Evolutionary conservation across 2,113 vertebrate genomes (phyloP), one percentile per base, ranked within the genome.

Genomic region (Eublepharis macularius): DNA sequence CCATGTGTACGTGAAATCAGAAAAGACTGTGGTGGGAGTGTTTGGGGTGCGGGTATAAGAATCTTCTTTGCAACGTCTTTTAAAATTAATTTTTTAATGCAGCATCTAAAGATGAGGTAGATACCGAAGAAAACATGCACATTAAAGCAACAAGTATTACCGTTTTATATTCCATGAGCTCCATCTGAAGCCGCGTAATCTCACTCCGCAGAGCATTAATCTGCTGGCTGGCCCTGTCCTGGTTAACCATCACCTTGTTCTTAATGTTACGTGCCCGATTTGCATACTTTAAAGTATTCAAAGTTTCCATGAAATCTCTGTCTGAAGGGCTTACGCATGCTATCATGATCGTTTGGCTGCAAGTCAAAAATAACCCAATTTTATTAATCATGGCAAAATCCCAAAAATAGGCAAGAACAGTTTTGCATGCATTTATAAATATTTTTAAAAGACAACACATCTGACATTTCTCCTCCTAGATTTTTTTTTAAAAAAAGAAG

Each of bases 261-360:
- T 99, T 99, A 91, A 99, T 99, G 96, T 99, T 99, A 29, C 99
- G 96, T 0, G 99, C 99, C 13, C 99, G 95, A 92, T 99, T 99
- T 49, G 99, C 99, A 1, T 99, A 99, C 88, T 99, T 99, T 0
- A 99, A 77, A 0, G 98, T 97, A 96, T 99, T 99, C 91, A 99
- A 84, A 0, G 99, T 99, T 95, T 99, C 99, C 99, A 99, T 99
- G 93, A 99, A 99, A 95, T 99, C 99, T 86, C 98, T 95, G 88
- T 99, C 99, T 1, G 99, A 99, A 34, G 99, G 99, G 92, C 99
- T 99, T 95, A 98, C 97, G 57, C 99, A 99, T 0, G 98, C 98
- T 80, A 99, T 99, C 99, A 99, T 99, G 85, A 99, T 92, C 0
- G 99, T 99, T 96, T 99, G 99, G 94, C 99, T 99, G 95, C 0